phyloP scores from a whole-genome alignment of 2,113 vertebrate species.

The Crotalus viridis region DNA sequence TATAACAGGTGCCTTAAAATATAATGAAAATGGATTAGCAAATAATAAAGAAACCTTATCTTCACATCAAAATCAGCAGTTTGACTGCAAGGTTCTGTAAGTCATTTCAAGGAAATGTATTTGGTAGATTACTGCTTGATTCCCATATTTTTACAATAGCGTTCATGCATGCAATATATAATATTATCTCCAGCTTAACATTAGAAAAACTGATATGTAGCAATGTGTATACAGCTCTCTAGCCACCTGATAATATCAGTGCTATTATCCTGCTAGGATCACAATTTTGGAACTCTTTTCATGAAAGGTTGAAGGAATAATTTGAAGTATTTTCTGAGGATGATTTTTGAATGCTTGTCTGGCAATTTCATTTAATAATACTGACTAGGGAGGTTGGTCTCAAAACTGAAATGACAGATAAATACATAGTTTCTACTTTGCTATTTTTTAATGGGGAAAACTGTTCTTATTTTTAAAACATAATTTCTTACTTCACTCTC shows the following conservation, averaged over 20 bases:
- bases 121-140: background rate
- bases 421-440: background rate
- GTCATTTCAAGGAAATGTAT: slow-evolving; percentile 23
- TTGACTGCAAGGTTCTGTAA: background rate
- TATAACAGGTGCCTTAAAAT: slow-evolving; percentile 47
- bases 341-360: slow-evolving; percentile 2
- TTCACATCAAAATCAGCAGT: slow-evolving; percentile 17
- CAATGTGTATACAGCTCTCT: background rate
- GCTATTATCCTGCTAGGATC: background rate
- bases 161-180: slow-evolving; percentile 15
- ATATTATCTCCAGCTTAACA: slow-evolving; percentile 16
- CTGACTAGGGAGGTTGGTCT: background rate
- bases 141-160: slow-evolving; percentile 6
- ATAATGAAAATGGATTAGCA: slow-evolving; percentile 57
- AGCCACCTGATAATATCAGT: slow-evolving; percentile 24
- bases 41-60: slow-evolving; percentile 9
- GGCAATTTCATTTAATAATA: slow-evolving; percentile 25
- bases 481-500: background rate
- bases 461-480: background rate
- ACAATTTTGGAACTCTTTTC: background rate
- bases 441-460: background rate
- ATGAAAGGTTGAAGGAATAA: slow-evolving; percentile 11
- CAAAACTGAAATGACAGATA: background rate
- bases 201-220: slow-evolving; percentile 5
- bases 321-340: slow-evolving; percentile 22